phyloP scores from a whole-genome alignment of 2,888 invertebrate species.

The Eurytoma californica region DNA sequence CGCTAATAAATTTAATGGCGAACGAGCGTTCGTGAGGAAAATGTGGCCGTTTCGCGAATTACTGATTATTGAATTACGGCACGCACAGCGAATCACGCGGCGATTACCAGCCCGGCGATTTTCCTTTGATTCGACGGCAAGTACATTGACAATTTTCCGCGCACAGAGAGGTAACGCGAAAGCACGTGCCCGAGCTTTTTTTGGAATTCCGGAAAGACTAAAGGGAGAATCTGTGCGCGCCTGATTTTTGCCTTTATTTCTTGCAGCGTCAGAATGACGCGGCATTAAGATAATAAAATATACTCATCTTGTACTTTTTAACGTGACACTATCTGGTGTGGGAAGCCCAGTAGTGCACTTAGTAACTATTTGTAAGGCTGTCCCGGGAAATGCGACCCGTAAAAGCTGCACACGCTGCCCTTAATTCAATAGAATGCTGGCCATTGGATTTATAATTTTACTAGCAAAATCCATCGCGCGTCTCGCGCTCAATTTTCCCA shows the following conservation, averaged over 20 bases:
- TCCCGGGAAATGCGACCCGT: no score
- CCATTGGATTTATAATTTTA: no score
- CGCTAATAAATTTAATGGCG: conserved; percentile 6
- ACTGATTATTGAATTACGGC: no score
- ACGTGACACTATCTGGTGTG: no score
- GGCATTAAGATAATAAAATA: conserved; percentile 40
- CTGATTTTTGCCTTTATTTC: conserved; percentile 42
- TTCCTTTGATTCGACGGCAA: background rate
- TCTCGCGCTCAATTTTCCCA: no score
- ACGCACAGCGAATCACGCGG: background rate
- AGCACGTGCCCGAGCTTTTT: background rate
- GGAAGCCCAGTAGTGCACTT: no score
- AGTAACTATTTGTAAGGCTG: no score
- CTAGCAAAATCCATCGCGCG: no score
- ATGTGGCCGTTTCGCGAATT: background rate
- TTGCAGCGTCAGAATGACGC: background rate
- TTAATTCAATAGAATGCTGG: no score
- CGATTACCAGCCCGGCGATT: background rate
- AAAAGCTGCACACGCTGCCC: no score
- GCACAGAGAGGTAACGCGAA: background rate
- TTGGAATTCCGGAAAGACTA: background rate
- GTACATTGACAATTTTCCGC: no score
- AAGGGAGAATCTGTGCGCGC: background rate
- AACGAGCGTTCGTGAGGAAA: background rate
- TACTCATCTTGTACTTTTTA: no score